Base-by-base conservation (phyloP, 2,113 vertebrate genomes). In the Dinomys branickii region DNA sequence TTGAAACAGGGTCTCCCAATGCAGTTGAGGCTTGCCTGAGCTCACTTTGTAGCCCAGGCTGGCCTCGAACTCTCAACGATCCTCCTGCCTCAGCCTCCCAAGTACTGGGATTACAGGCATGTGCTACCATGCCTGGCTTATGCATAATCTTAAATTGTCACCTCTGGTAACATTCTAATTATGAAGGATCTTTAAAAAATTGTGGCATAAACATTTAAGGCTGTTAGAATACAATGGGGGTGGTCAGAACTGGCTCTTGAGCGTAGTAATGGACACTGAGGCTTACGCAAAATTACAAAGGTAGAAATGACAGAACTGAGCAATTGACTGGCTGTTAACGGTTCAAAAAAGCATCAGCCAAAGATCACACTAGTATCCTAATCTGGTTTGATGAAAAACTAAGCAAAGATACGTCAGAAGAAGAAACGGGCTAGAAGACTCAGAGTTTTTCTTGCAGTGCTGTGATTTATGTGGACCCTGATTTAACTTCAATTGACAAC, bases 381-480 rank as follows among this genome's bases (percentile, higher is more conserved):
- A 50, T 56, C 22, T 19, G 47, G 14, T 61, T 63, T 94, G 8
- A 1, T 58, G 0, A 1, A 11, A 93, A 17, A 5, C 5, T 81
- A 80, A 52, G 17, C 7, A n/a, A n/a, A 59, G 8, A 19, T 65
- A 0, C 7, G 11, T 54, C 26, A 59, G n/a, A 30, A 16, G 19
- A 59, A 88, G 5, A 12, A 69, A 56, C 16, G 44, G 24, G 5
- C 47, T n/a, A 59, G 12, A 38, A 44, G n/a, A 71, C 16, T 47
- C 61, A 12, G 20, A 35, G 11, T 82, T 33, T 84, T 54, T 10
- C 38, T 13, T 19, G 30, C 83, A 33, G 67, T 47, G 3, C n/a
- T 0, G 0, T 14, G 22, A 6, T 54, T n/a, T 3, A 8, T 58
- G 16, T n/a, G 30, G 24, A 8, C 10, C 17, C 9, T 33, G 38